Evolutionary conservation across 2,113 vertebrate species (phyloP).

Genomic region (Pelecanus crispus): DNA sequence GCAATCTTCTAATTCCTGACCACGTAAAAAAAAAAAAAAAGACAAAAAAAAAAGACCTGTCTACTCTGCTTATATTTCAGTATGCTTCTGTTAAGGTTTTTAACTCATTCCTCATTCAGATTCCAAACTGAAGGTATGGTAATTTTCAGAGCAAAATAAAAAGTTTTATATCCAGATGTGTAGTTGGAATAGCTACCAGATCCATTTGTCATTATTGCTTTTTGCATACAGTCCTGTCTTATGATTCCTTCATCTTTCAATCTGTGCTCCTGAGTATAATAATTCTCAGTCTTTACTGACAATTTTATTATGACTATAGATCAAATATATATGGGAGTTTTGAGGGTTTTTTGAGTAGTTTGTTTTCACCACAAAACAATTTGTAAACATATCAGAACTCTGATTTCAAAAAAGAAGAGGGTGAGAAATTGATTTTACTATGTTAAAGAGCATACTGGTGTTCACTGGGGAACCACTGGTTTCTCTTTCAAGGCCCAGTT

Average conservation of each 20-base stretch:
- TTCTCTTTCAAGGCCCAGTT: background rate
- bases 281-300: background rate
- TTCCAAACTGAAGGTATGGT: background rate
- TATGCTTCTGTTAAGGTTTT: background rate
- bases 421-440: background rate
- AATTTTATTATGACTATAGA: constrained; percentile 5
- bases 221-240: background rate
- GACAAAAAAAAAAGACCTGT: background rate
- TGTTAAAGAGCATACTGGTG: background rate
- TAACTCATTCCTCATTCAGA: background rate
- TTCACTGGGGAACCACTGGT: background rate
- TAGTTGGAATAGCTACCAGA: background rate
- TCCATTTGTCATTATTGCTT: background rate
- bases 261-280: background rate
- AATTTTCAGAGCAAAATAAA: background rate
- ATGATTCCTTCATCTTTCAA: background rate
- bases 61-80: background rate
- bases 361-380: background rate
- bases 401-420: background rate
- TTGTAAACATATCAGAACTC: constrained; percentile 1
- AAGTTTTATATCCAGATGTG: background rate
- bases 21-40: background rate
- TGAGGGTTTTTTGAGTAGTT: background rate
- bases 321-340: background rate
- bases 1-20: background rate